Base-by-base conservation (phyloP, 2,888 invertebrate genomes). In the Seladonia tumulorum region DNA sequence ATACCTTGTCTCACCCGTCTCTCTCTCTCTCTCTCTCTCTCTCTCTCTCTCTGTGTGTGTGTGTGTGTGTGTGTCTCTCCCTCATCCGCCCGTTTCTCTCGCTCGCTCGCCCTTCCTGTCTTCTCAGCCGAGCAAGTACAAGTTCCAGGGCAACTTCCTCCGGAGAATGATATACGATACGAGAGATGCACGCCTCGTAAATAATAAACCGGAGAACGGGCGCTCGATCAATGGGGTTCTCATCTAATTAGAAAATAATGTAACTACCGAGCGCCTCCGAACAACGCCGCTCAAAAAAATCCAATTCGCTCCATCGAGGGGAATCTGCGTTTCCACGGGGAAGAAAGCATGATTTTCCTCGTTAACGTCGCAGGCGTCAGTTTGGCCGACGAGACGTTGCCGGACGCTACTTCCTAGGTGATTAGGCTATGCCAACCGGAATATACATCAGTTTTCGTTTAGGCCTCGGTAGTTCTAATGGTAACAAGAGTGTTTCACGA, bases 101-200 rank as follows among this genome's bases (percentile, higher is more conserved):
- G 74, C 63, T 60, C 83, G 35, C 63, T 5, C 35, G 70, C 49
- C 81, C 80, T 84, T 86, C 85, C 77, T 77, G 85, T 70, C 47
- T 70, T 39, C 47, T 42, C 76, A 25, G 25, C 14, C 79, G 85
- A 85, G 85, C 85, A 85, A 85, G 79, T 85, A 85, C 63, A 85
- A 85, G 85, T 85, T 85, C 85, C 78, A 79, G 53, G 85, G 85
- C 75, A 85, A 79, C 79, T 85, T 76, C 79, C 79, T 76, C 66
- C 18, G 71, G 53, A 39, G 53, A 57, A 66, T n/a, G 85, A 85
- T 76, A 85, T 49, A 85, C 85, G 85, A 85, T 79, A 85, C 85
- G 66, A 72, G 18, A 84, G 49, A 73, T 60, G 72, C 66, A 76
- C n/a, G 68, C 35, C 73, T 39, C 47, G 79, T 63, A 74, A 79